Conservation (phyloP, 2,797 vertebrate genomes). For the Danio tinwini region DNA sequence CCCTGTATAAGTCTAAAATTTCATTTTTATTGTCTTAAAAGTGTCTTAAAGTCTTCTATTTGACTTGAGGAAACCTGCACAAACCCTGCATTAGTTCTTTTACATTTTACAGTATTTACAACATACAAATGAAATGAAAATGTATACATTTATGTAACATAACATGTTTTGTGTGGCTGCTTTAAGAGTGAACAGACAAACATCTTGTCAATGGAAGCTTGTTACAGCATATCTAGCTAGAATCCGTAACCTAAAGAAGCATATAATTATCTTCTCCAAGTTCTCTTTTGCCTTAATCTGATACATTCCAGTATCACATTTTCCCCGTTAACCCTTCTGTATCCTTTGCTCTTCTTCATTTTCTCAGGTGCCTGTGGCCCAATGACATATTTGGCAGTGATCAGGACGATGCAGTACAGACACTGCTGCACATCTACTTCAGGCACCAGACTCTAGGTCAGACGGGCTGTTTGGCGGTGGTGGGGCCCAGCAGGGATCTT, state of each 20-base stretch:
- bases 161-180: not conserved
- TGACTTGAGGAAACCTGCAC: too few species aligned
- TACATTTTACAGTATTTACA: too few species aligned
- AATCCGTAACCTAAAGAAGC: not conserved
- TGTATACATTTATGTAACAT: not conserved
- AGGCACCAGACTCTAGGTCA: conserved; percentile 96
- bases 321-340: not conserved
- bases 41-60: too few species aligned
- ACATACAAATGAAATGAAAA: too few species aligned
- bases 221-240: not conserved
- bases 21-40: too few species aligned
- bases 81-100: too few species aligned
- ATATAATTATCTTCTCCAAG: not conserved
- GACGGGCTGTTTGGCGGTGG: conserved; percentile 92
- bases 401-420: conserved; percentile 91
- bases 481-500: conserved; percentile 92
- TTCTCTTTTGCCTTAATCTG: conserved; percentile 17
- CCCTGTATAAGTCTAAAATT: too few species aligned
- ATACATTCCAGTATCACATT: not conserved
- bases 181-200: not conserved
- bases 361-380: conserved; percentile 90
- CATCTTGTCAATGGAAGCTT: not conserved
- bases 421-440: conserved; percentile 96
- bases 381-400: conserved; percentile 94
- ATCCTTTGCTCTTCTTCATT: not conserved